phyloP scores from a whole-genome alignment of 2,113 vertebrate species.

The Paracanthobrama guichenoti region DNA sequence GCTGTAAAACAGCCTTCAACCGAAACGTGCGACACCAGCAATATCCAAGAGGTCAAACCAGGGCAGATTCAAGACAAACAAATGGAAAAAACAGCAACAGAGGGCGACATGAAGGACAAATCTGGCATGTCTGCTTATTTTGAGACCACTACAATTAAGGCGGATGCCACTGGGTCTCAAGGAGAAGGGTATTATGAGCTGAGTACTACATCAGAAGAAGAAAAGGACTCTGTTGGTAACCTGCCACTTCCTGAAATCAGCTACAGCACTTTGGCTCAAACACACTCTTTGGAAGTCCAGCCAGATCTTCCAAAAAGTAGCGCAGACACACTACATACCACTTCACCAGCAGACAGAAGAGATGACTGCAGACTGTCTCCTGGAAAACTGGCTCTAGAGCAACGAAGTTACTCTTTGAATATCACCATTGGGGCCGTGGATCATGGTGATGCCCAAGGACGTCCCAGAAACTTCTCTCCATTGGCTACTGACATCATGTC shows the following conservation, averaged over 20 bases:
- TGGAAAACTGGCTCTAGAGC: constrained; percentile 94
- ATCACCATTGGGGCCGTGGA: constrained; percentile 91
- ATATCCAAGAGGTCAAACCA: constrained; percentile 39
- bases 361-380: constrained; percentile 89
- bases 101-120: constrained; percentile 79
- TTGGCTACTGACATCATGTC: constrained; percentile 95
- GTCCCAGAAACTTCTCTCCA: constrained; percentile 88
- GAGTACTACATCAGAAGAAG: constrained; percentile 84
- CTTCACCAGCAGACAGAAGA: constrained; percentile 82
- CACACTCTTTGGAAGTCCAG: constrained; percentile 69
- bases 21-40: constrained; percentile 72
- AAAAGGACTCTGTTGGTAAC: constrained; percentile 48
- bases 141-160: constrained; percentile 91
- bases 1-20: constrained; percentile 76
- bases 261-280: constrained; percentile 84
- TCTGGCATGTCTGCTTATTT: constrained; percentile 98
- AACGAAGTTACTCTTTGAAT: constrained; percentile 97
- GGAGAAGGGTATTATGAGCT: constrained; percentile 95
- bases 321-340: constrained; percentile 77
- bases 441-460: constrained; percentile 86
- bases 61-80: constrained; percentile 44
- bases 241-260: constrained; percentile 76
- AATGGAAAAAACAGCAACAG: constrained; percentile 46
- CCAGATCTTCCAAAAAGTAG: constrained; percentile 76
- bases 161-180: constrained; percentile 73